Conservation (phyloP, 2,888 invertebrate species). For the Epistrophe grossulariae region DNA sequence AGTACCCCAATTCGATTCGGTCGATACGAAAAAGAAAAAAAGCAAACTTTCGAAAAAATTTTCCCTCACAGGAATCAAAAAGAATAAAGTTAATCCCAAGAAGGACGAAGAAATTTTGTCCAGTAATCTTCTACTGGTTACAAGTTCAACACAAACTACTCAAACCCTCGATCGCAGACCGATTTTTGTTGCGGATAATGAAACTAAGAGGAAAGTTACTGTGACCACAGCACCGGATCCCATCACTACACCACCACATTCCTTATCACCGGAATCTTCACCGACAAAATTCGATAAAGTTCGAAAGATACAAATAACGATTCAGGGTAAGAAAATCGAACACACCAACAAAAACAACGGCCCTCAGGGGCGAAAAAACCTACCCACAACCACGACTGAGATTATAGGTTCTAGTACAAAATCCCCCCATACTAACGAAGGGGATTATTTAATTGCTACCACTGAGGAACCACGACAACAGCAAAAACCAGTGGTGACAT, state of each 20-base stretch:
- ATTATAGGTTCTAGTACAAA: conserved; percentile 77
- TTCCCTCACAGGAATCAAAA: conserved; percentile 79
- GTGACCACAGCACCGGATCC: conserved; percentile 43
- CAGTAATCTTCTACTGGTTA: conserved; percentile 45
- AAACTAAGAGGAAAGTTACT: conserved; percentile 52
- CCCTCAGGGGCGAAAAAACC: conserved; percentile 74
- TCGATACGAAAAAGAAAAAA: conserved; percentile 78
- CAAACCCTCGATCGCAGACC: conserved; percentile 68
- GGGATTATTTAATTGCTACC: conserved; percentile 57
- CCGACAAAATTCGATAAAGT: conserved; percentile 76
- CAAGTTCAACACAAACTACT: conserved; percentile 76
- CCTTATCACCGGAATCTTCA: conserved; percentile 69
- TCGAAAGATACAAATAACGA: conserved; percentile 82
- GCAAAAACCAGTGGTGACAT: conserved; percentile 43
- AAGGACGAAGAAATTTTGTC: conserved; percentile 54
- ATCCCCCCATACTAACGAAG: conserved; percentile 46
- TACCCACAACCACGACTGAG: conserved; percentile 79
- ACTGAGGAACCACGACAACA: conserved; percentile 9
- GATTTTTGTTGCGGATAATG: conserved; percentile 61
- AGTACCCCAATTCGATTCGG: conserved; percentile 9
- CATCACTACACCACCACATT: conserved; percentile 61
- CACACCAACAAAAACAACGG: conserved; percentile 64
- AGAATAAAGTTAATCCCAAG: conserved; percentile 78
- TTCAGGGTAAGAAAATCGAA: conserved; percentile 82
- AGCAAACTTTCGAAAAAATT: conserved; percentile 80